Conservation (phyloP, 2,797 vertebrate genomes). For the Delichon dasypus region DNA sequence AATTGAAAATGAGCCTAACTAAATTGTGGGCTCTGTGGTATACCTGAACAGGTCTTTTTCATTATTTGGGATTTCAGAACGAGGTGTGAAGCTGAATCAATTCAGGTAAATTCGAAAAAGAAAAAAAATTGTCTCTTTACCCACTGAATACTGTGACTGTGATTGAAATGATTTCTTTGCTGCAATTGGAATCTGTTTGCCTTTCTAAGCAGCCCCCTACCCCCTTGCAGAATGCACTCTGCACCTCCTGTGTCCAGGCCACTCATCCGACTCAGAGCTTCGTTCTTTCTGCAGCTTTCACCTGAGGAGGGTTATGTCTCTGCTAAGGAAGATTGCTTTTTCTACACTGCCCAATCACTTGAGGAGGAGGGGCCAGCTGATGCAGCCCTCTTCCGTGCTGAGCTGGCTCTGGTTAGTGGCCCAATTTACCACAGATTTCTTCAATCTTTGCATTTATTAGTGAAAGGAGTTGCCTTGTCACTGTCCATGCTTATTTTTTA, state of each 20-base stretch:
- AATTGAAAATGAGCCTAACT: not conserved
- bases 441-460: slow-evolving; percentile 11
- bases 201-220: not conserved
- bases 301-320: slow-evolving; percentile 89
- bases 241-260: slow-evolving; percentile 66
- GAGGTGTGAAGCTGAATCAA: not conserved
- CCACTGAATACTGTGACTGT: not conserved
- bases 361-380: slow-evolving; percentile 85
- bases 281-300: slow-evolving; percentile 87
- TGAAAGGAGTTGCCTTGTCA: slow-evolving; percentile 3
- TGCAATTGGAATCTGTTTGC: not conserved
- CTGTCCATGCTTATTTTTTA: not conserved
- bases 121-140: not conserved
- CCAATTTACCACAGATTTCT: slow-evolving; percentile 50
- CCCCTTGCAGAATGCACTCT: not conserved
- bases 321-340: slow-evolving; percentile 86
- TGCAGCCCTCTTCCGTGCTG: slow-evolving; percentile 88
- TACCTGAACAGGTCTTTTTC: not conserved
- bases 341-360: slow-evolving; percentile 82
- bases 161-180: not conserved
- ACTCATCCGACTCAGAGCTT: slow-evolving; percentile 61
- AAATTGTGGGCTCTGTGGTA: not conserved
- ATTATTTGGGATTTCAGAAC: not conserved
- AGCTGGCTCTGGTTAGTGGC: slow-evolving; percentile 92
- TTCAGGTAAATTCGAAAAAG: not conserved